Evolutionary conservation across 2,888 invertebrate genomes (phyloP), one percentile per base, ranked within the genome.

Genomic region (Ophion slaviceki): DNA sequence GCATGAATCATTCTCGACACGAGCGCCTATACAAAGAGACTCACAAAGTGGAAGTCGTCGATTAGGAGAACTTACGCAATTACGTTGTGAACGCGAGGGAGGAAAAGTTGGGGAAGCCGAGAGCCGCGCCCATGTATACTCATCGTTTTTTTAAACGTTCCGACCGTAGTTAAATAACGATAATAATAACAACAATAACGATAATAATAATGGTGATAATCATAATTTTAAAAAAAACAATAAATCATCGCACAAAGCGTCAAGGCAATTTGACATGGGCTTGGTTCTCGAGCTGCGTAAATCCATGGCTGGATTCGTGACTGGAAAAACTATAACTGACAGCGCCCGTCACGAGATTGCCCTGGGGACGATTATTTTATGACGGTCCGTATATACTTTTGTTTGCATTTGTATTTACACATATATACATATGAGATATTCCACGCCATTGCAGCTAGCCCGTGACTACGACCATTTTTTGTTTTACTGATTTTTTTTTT

Each of bases 301-400:
- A 53, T 53, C 53, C 53, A 53, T 53, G 5, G 17, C 14, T 70
- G 36, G 64, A 86, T 64, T 64, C 71, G 79, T 79, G 70, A 85
- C 70, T 82, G 79, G 75, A 82, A 86, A 86, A 82, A 76, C 76
- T 67, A 82, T 77, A 70, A 86, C 71, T 62, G 76, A 72, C 72
- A 45, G 72, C 74, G 72, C 80, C 40, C 76, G 74, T 72, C 70
- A 66, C 47, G 40, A 59, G 57, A 71, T 66, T 61, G 20, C 47
- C 59, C 64, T 76, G 10, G 76, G 70, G 79, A 75, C 79, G 76
- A 80, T 77, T 77, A 40, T 76, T 82, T 82, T 61, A 77, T 71
- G 70, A 79, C 61, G 59, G 67, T 53, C 61, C 57, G 53, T 57
- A 6, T 24, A 7, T 24, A 5, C 17, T 40, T 40, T 40, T 8